Percentiles rank a stretch among this genome's conserved stretches.
phyloP scores from a whole-genome alignment of 2,113 vertebrate genomes.

The Todiramphus chloris region DNA sequence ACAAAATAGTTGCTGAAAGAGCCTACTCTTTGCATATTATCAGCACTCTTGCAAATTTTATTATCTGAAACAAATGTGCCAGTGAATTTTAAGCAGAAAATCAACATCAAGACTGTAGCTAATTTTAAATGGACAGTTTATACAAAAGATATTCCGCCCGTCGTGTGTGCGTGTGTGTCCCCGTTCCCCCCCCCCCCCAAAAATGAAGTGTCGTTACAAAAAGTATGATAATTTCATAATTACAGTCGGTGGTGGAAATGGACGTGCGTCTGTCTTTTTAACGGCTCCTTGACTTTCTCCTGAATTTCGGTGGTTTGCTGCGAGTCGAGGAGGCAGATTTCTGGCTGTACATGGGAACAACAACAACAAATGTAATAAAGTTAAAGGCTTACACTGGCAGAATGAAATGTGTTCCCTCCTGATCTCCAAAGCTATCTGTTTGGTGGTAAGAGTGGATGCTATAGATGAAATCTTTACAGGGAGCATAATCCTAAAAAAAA shows the following conservation, averaged over 20 bases:
- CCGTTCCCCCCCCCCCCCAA: neutral
- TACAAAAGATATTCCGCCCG: constrained; percentile 1
- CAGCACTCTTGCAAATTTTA: constrained; percentile 60
- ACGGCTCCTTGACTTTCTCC: constrained; percentile 3
- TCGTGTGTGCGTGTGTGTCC: no score
- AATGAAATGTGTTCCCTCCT: constrained; percentile 40
- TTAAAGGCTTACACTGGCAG: constrained; percentile 64
- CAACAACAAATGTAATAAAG: constrained; percentile 38
- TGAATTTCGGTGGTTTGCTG: constrained; percentile 7
- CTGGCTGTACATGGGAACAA: constrained; percentile 35
- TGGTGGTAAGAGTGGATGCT: constrained; percentile 70
- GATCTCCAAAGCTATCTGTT: constrained; percentile 60
- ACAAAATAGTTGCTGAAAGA: constrained; percentile 9
- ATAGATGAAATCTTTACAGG: constrained; percentile 76
- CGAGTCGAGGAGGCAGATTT: constrained; percentile 22
- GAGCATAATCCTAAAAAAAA: constrained; percentile 70
- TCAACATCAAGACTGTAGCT: constrained; percentile 55
- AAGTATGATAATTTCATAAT: constrained; percentile 56
- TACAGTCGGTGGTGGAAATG: neutral
- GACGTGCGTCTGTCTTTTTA: neutral
- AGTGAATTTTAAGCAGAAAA: constrained; percentile 68
- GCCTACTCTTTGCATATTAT: constrained; percentile 21
- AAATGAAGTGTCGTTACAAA: constrained; percentile 32
- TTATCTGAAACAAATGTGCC: constrained; percentile 66
- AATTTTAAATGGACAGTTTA: constrained; percentile 32